Evolutionary conservation across 2,113 vertebrate genomes (phyloP), one percentile per base, ranked within the genome.

Genomic region (Falcunculus frontatus): DNA sequence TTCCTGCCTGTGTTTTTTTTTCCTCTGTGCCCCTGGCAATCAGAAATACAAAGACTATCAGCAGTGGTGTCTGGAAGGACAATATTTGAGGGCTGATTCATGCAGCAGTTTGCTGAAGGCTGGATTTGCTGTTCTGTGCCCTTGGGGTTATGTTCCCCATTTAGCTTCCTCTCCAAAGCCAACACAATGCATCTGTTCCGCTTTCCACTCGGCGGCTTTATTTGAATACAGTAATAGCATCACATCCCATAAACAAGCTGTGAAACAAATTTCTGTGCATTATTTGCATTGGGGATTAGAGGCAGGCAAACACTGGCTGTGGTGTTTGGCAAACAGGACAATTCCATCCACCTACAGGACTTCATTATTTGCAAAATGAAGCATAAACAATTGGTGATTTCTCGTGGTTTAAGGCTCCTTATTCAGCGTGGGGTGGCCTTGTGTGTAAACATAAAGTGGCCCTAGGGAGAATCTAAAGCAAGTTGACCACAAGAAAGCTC

Each of bases 121-220:
- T 95, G 93, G 68, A 77, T 92, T 94, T 94, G 76, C 75, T 70
- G 35, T 52, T 94, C 79, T 90, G 79, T 87, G 79, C 82, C 79
- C 82, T 73, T 68, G 87, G 87, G 91, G 89, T 95, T 92, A 41
- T 6, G 39, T 85, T 95, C 95, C 72, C 90, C 82, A 27, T 90
- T 94, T 63, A 84, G 79, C 56, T 88, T 85, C 70, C 33, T 76
- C 82, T 91, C 85, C 75, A 44, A 77, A 91, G 75, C 82, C 87
- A 94, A 4, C 41, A 30, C 44, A 47, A n/a, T 67, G 79, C 90
- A 80, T 88, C 84, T 94, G 85, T 63, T 90, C 78, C 83, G 68
- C 85, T 91, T 91, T 94, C 67, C 50, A 16, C 75, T 79, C 9
- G 2, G 55, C 30, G 50, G 16, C 78, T 90, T 49, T 19, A 57